Conservation (phyloP, 2,888 invertebrate genomes). For the Drosophila sordidapex region DNA sequence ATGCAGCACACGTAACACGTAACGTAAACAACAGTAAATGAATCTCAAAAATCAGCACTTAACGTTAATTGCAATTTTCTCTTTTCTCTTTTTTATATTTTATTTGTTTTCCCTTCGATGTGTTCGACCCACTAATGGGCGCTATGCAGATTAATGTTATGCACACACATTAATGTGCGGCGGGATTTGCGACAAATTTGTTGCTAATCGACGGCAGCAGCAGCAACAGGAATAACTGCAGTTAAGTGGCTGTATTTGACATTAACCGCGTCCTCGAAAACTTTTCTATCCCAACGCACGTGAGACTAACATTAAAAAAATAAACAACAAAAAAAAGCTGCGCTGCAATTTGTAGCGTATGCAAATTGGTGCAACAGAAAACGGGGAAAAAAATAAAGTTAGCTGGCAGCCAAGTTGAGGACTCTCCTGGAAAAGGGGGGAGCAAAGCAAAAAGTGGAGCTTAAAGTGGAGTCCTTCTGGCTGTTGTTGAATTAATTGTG, state of each 20-base stretch:
- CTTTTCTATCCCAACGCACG: conserved; percentile 25
- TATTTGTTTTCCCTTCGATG: not conserved
- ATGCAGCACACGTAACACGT: conserved; percentile 19
- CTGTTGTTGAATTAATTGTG: conserved; percentile 77
- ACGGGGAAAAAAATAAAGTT: conserved; percentile 22
- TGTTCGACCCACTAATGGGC: conserved; percentile 11
- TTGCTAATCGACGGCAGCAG: conserved; percentile 50
- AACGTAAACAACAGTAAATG: conserved; percentile 19
- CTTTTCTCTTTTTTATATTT: conserved; percentile 17
- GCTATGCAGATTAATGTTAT: conserved; percentile 50
- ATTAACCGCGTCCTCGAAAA: conserved; percentile 65
- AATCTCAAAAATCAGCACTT: conserved; percentile 74
- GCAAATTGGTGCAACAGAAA: conserved; percentile 57
- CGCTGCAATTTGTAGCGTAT: conserved; percentile 52
- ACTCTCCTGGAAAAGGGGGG: conserved; percentile 3
- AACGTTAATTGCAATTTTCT: conserved; percentile 66
- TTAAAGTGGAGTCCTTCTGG: conserved; percentile 43
- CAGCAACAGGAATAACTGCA: conserved; percentile 25
- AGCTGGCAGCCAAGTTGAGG: conserved; percentile 36
- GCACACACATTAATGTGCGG: conserved; percentile 23
- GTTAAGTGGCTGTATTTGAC: conserved; percentile 67
- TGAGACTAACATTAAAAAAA: conserved; percentile 5
- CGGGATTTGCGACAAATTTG: conserved; percentile 51
- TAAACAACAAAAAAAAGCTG: conserved; percentile 6
- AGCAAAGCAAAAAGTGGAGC: not conserved